A percentile compares a stretch with the other conserved stretches of the same genome.
These are phyloP conservation scores for Antechinus flavipes DNA, from an alignment of 2,113 vertebrate genomes.

Conservation along the genomic window DNA sequence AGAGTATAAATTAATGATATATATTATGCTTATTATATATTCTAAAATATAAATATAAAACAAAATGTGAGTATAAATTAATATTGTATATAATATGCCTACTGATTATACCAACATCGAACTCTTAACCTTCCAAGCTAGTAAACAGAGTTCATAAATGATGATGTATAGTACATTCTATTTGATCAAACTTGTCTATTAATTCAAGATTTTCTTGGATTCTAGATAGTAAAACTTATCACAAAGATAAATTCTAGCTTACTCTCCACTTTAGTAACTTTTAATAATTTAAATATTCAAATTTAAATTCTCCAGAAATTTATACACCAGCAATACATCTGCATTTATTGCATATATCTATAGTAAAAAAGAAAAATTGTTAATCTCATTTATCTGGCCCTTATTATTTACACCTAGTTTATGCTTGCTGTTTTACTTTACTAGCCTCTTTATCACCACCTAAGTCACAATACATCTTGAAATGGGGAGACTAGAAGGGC, in stretches of 20 bases:
- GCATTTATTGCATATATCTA: not conserved
- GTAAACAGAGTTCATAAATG: not conserved
- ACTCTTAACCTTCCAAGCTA: slow-evolving; percentile 25
- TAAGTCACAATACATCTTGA: not conserved
- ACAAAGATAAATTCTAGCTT: slow-evolving; percentile 47
- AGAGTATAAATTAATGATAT: slow-evolving; percentile 1
- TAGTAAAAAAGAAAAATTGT: not conserved
- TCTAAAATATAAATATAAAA: too few relatives aligned
- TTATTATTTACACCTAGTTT: not conserved
- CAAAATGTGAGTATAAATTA: not conserved
- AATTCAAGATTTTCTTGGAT: slow-evolving; percentile 6
- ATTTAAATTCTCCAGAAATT: slow-evolving; percentile 29
- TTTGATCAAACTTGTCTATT: slow-evolving; percentile 4
- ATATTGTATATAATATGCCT: not conserved
- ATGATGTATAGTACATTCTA: slow-evolving; percentile 5
- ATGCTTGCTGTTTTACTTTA: not conserved
- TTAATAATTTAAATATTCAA: slow-evolving; percentile 22
- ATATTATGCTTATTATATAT: too few relatives aligned
- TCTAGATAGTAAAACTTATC: slow-evolving; percentile 36
- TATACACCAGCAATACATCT: not conserved
- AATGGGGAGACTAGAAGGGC: not conserved
- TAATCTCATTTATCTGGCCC: not conserved
- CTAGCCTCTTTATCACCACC: not conserved
- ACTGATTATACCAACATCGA: slow-evolving; percentile 31
- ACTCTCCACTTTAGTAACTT: slow-evolving; percentile 13